Evolutionary conservation across 1,140 invertebrate species (phyloP), one percentile per base, ranked within the genome.

Genomic region (Copidosoma floridanum): DNA sequence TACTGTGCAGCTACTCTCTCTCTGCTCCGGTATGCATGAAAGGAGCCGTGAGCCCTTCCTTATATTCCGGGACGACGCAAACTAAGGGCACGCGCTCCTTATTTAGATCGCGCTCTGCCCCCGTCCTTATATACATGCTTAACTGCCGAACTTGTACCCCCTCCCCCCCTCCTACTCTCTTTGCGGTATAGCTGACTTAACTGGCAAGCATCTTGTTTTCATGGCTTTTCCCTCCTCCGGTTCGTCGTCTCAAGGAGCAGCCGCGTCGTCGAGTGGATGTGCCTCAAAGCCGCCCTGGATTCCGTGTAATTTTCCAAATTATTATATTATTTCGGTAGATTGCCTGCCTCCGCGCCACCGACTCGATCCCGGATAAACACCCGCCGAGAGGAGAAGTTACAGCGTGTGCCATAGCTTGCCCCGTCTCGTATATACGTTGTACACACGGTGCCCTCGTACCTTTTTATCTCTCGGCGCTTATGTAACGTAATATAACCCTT

Each of bases 21-120:
- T 48, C 66, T 71, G 71, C 72, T 74, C 65, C 57, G 66, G 71
- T 74, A 74, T 74, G 72, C 72, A 74, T 74, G 72, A 74, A 71
- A 73, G 69, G 65, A 68, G 38, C 43, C 29, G 11, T 8, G 32
- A 64, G 60, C 66, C 48, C 57, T 56, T 67, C 51, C 53, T 65
- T 32, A 32, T 35, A 27, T 46, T 58, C 59, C 51, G 59, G 41
- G 24, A 63, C 29, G 29, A 32, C 12, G 6, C 29, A 54, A 51
- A 41, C 46, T 55, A 16, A 8, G 50, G 44, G 37, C 43, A 50
- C 35, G 29, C 29, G 29, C 29, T 64, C 61, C 67, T 67, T 65
- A 63, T 62, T 56, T 41, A 61, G 58, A 40, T 61, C 61, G 16
- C 51, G 37, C 57, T 60, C 57, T 8, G 7, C 1, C 7, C 50